Percentiles rank a stretch among this genome's conserved stretches.
Evolutionary conservation across 2,113 vertebrate species (phyloP).

Genomic region (Parus major): DNA sequence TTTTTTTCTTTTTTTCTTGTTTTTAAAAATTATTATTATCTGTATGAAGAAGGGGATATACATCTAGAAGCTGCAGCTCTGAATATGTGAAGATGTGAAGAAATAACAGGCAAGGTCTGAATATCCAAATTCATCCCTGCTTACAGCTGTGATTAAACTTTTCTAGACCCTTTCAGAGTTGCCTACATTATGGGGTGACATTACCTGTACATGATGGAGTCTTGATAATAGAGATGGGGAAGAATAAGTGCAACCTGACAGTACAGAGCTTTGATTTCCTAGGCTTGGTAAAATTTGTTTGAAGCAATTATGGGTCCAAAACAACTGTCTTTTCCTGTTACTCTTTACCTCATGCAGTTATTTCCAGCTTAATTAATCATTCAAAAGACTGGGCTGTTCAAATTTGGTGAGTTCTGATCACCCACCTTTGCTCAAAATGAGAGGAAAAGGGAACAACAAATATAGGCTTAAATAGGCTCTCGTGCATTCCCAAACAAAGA

Average conservation of each 20-base stretch:
- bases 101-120: not conserved
- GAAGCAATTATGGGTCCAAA: not conserved
- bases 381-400: not conserved
- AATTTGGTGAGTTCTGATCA: not conserved
- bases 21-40: not conserved
- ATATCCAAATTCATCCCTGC: not conserved
- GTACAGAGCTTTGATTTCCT: not conserved
- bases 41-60: not conserved
- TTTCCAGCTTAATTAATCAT: not conserved
- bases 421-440: not conserved
- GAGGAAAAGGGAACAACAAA: not conserved
- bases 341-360: not conserved
- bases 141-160: not conserved
- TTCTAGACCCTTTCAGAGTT: not conserved
- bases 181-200: not conserved
- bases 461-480: not conserved
- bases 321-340: not conserved
- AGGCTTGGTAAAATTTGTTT: not conserved
- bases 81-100: not conserved
- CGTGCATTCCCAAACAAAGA: not conserved
- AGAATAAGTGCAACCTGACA: not conserved
- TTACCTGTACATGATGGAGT: not conserved
- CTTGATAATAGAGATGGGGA: not conserved
- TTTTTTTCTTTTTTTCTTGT: no score
- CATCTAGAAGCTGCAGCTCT: not conserved